Percentiles rank a stretch among this genome's conserved stretches.
These are phyloP conservation scores for Rana temporaria DNA, from an alignment of 2,113 vertebrate genomes.

Conservation along the genomic window DNA sequence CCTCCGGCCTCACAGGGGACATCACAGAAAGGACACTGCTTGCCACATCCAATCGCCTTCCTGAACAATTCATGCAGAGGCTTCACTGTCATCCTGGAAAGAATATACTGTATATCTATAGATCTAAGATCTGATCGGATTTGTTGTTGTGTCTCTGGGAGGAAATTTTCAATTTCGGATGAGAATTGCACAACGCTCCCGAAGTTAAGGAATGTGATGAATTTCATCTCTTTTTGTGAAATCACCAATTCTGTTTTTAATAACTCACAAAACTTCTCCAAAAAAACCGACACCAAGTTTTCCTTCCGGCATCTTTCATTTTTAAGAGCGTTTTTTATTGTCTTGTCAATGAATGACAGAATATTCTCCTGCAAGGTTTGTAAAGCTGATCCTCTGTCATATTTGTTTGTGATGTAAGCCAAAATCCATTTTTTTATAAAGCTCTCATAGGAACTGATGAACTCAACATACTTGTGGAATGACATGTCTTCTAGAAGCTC, in stretches of 20 bases:
- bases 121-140: neutral
- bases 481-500: slow-evolving; percentile 45
- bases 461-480: slow-evolving; percentile 32
- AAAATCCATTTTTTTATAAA: slow-evolving; percentile 61
- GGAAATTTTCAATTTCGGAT: neutral
- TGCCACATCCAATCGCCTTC: slow-evolving; percentile 70
- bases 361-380: slow-evolving; percentile 16
- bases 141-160: slow-evolving; percentile 11
- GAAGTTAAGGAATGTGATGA: slow-evolving; percentile 42
- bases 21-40: slow-evolving; percentile 72
- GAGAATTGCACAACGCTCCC: slow-evolving; percentile 21
- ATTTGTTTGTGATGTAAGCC: slow-evolving; percentile 26
- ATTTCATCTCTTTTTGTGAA: slow-evolving; percentile 12
- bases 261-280: slow-evolving; percentile 31
- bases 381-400: neutral
- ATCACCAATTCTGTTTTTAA: slow-evolving; percentile 53
- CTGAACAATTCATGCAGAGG: slow-evolving; percentile 49
- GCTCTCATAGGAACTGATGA: slow-evolving; percentile 29
- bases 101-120: slow-evolving; percentile 11
- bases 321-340: neutral
- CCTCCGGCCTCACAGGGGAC: slow-evolving; percentile 71
- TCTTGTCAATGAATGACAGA: slow-evolving; percentile 5
- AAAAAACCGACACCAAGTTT: slow-evolving; percentile 2
- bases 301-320: neutral
- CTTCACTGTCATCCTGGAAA: slow-evolving; percentile 25